Base-by-base conservation (phyloP, 2,888 invertebrate species). In the Limnephilus rhombicus region DNA sequence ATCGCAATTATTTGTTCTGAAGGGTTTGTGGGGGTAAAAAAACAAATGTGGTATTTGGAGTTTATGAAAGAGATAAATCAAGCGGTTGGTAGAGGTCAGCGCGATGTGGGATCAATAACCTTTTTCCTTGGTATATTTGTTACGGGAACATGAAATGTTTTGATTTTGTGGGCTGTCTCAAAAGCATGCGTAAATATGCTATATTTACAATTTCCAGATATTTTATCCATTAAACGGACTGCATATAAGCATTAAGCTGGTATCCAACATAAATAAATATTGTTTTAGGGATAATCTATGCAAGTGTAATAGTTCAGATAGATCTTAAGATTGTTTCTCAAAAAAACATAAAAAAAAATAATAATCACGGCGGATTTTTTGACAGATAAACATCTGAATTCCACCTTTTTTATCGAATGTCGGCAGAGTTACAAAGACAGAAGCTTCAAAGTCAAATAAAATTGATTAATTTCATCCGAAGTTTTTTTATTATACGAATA, bases 21-120 rank as follows among this genome's bases (percentile, higher is more conserved):
- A 86, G 88, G 88, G 88, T 49, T 89, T 90, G 45, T 29, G 90
- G 91, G 86, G 45, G 34, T 29, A 41, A 91, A 90, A n/a, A 92
- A 91, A 91, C 85, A 92, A 92, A 91, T 89, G 92, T 88, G 93
- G 91, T 89, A 92, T 90, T 91, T 81, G 87, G 92, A 93, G 92
- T 93, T 92, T 93, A 91, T 92, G 91, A 93, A 93, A 92, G 90
- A 93, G 90, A 93, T 93, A 93, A 93, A 93, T 93, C 93, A 93
- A 90, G 91, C 80, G 45, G 34, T 85, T 81, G 37, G 37, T 45
- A 85, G 89, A 91, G 91, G 90, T 90, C 90, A 87, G 82, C 80
- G 81, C 24, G 90, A n/a, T 81, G 81, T 29, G 49, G 91, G 83
- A 9, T 68, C 9, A n/a, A 9, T 24, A 68, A 68, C 24, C 68